A percentile compares a stretch with the other conserved stretches of the same genome.
These are phyloP conservation scores for Cryptocheilus praepositus DNA, from an alignment of 2,888 invertebrate genomes.

Conservation along the genomic window DNA sequence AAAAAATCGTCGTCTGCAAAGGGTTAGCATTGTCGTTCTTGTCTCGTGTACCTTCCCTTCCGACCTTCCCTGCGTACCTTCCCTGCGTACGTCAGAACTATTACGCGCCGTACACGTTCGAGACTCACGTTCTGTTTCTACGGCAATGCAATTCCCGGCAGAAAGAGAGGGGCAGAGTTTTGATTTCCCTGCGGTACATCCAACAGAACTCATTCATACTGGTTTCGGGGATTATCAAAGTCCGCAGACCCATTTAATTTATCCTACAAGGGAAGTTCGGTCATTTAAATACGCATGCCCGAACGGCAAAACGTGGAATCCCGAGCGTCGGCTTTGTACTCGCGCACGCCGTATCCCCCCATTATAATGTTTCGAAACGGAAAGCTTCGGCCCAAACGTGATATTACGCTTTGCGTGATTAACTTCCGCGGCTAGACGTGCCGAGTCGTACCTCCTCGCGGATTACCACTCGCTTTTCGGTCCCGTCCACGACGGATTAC, in stretches of 20 bases:
- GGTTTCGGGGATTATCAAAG: slow-evolving; percentile 61
- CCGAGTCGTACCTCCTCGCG: background rate
- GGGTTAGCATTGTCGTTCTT: background rate
- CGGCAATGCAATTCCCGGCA: slow-evolving; percentile 42
- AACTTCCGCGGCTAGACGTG: slow-evolving; percentile 9
- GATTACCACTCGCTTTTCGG: background rate
- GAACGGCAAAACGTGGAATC: slow-evolving; percentile 38
- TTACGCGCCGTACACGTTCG: slow-evolving; percentile 27
- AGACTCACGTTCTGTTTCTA: slow-evolving; percentile 40
- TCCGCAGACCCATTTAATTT: slow-evolving; percentile 58
- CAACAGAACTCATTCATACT: slow-evolving; percentile 64
- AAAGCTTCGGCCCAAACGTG: slow-evolving; percentile 34
- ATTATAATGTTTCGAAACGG: slow-evolving; percentile 41
- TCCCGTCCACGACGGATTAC: too few relatives aligned
- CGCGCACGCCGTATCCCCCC: slow-evolving; percentile 23
- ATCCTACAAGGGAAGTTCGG: slow-evolving; percentile 51
- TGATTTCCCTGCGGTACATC: slow-evolving; percentile 65
- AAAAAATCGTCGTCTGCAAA: too few relatives aligned
- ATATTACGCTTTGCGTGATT: slow-evolving; percentile 34
- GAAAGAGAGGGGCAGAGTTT: slow-evolving; percentile 47
- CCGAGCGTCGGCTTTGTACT: slow-evolving; percentile 24
- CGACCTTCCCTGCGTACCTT: too few relatives aligned
- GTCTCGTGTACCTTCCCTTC: background rate
- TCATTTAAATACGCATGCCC: slow-evolving; percentile 54
- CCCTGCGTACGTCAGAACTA: slow-evolving; percentile 37